phyloP scores from a whole-genome alignment of 2,113 vertebrate species.

The Xyliphius kryptos region DNA sequence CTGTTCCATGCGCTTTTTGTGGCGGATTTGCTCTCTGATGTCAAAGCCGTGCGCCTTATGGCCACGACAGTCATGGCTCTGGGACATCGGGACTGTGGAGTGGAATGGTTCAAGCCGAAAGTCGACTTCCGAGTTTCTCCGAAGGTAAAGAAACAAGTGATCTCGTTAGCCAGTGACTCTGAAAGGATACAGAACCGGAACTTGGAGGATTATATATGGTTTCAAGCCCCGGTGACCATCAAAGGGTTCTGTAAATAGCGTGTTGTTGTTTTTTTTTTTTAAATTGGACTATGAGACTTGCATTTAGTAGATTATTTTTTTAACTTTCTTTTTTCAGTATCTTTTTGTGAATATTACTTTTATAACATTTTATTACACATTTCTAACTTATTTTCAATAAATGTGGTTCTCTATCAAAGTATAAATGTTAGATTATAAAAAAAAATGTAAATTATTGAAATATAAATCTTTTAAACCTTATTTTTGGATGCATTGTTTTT shows the following conservation, averaged over 20 bases:
- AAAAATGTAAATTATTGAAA: no score
- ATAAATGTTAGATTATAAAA: conserved; percentile 10
- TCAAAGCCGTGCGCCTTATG: conserved; percentile 68
- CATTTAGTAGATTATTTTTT: background rate
- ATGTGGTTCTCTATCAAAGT: background rate
- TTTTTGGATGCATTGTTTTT: no score
- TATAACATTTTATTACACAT: background rate
- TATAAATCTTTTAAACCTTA: no score
- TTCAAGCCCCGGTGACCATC: conserved; percentile 82
- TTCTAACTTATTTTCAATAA: background rate
- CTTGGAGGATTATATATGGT: conserved; percentile 86
- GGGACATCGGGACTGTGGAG: conserved; percentile 82
- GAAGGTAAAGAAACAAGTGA: conserved; percentile 73
- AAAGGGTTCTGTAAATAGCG: conserved; percentile 77
- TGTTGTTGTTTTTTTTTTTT: no score
- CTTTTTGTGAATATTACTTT: conserved; percentile 15
- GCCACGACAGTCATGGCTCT: conserved; percentile 74
- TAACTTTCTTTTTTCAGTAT: background rate
- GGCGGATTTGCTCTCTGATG: conserved; percentile 82
- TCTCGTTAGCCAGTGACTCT: conserved; percentile 68
- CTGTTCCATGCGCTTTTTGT: conserved; percentile 85
- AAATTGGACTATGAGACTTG: conserved; percentile 9
- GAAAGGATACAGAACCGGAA: conserved; percentile 23
- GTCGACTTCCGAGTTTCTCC: conserved; percentile 80
- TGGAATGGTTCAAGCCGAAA: conserved; percentile 87